Evolutionary conservation across 2,113 vertebrate genomes (phyloP), one percentile per base, ranked within the genome.

Genomic region (Xenopus laevis): DNA sequence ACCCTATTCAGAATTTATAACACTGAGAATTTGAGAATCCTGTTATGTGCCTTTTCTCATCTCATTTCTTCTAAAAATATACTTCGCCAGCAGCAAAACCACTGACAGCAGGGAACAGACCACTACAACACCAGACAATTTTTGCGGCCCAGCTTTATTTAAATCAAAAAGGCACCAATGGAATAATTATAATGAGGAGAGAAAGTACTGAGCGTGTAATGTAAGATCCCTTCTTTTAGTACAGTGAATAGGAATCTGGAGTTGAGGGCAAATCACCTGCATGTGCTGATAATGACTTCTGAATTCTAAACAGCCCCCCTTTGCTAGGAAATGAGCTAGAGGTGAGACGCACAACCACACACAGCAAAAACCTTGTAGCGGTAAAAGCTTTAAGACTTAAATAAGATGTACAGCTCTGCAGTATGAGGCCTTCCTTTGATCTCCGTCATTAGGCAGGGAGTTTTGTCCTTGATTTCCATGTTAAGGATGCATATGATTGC

Each of bases 401-500:
- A 75, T 75, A 75, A 66, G 65, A 75, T 75, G 73, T 75, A 68
- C 65, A 55, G 59, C 50, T 62, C 46, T 69, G 59, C 65, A 75
- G 73, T 66, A 69, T 68, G 58, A 69, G 46, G 65, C 65, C 73
- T 75, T 70, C n/a, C 73, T 77, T 70, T 77, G 66, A 77, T 77
- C 74, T 70, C 59, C 59, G 60, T 70, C 74, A 77, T 77, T 77
- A 77, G 74, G 66, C 74, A 70, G 61, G 50, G 74, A 69, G 59
- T 63, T 77, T 69, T 70, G 67, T 58, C 59, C 73, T 68, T 75
- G 73, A 77, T 77, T 77, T 77, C 65, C 74, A 70, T 77, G 74
- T 70, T 77, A 77, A 70, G 67, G 74, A 77, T 70, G 74, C 74
- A 77, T 77, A 70, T 46, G 59, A 75, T 75, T 75, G 65, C 73